phyloP scores from a whole-genome alignment of 2,797 vertebrate species.

The Botia kubotai region DNA sequence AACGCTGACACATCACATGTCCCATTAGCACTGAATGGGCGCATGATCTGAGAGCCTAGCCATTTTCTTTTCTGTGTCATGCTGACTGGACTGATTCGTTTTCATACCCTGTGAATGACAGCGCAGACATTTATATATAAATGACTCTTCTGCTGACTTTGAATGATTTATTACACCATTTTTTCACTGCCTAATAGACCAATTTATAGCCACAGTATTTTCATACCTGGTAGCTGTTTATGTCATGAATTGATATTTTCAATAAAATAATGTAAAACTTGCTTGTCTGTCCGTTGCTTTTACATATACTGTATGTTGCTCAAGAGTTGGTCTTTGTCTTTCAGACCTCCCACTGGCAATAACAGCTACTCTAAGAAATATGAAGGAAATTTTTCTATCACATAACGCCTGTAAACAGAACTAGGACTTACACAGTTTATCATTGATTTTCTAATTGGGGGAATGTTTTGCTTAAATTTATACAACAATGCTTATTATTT shows the following conservation, averaged over 20 bases:
- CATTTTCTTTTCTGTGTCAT: background rate
- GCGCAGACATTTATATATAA: background rate
- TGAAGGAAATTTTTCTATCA: background rate
- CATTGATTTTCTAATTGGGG: background rate
- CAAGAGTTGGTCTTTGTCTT: background rate
- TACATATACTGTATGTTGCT: background rate
- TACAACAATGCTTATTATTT: background rate
- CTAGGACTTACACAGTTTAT: background rate
- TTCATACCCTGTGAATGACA: background rate
- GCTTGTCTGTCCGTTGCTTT: background rate
- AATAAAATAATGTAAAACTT: background rate
- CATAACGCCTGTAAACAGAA: background rate
- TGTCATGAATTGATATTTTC: background rate
- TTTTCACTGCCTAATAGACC: background rate
- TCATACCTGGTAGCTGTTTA: background rate
- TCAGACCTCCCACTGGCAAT: background rate
- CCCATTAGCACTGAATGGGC: background rate
- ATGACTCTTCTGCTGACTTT: background rate
- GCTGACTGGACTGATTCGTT: background rate
- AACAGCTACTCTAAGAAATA: background rate
- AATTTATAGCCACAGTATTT: background rate
- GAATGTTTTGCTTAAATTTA: background rate
- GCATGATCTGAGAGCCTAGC: background rate
- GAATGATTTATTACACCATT: background rate
- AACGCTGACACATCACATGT: background rate